These are phyloP conservation scores for Acheta domesticus DNA, from an alignment of 2,888 invertebrate species.

Conservation along the genomic window DNA sequence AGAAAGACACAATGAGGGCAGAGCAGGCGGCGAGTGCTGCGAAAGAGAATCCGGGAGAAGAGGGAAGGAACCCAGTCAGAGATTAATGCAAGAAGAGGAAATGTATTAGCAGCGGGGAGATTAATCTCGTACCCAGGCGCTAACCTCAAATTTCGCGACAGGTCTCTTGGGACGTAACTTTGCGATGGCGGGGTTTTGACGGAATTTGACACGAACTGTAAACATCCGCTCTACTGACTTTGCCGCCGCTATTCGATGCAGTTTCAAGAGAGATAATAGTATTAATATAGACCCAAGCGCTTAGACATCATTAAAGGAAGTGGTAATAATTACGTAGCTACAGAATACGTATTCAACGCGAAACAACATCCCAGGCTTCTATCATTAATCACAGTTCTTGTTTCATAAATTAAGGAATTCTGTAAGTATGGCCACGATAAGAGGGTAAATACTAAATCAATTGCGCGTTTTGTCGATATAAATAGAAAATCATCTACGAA, in stretches of 20 bases:
- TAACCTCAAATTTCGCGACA: conserved; percentile 18
- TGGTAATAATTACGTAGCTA: neutral
- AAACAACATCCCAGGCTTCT: too few relatives aligned
- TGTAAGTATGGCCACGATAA: too few relatives aligned
- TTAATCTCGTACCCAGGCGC: neutral
- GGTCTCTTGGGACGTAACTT: neutral
- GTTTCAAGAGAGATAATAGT: neutral
- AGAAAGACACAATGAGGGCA: neutral
- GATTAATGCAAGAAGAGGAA: conserved; percentile 10
- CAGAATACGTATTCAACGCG: too few relatives aligned
- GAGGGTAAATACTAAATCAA: too few relatives aligned
- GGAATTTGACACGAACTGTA: conserved; percentile 11
- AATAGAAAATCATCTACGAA: too few relatives aligned
- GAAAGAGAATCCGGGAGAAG: neutral
- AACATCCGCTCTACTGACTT: neutral
- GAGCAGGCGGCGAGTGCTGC: neutral
- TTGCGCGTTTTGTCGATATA: too few relatives aligned
- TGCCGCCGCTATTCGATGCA: neutral
- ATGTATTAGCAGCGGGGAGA: neutral
- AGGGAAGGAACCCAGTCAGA: neutral
- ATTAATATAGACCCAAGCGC: neutral
- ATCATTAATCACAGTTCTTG: too few relatives aligned
- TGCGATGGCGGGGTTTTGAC: neutral
- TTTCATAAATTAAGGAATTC: too few relatives aligned
- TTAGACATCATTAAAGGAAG: neutral